These are phyloP conservation scores for Pherbina coryleti DNA, from an alignment of 2,888 invertebrate genomes.

Conservation along the genomic window DNA sequence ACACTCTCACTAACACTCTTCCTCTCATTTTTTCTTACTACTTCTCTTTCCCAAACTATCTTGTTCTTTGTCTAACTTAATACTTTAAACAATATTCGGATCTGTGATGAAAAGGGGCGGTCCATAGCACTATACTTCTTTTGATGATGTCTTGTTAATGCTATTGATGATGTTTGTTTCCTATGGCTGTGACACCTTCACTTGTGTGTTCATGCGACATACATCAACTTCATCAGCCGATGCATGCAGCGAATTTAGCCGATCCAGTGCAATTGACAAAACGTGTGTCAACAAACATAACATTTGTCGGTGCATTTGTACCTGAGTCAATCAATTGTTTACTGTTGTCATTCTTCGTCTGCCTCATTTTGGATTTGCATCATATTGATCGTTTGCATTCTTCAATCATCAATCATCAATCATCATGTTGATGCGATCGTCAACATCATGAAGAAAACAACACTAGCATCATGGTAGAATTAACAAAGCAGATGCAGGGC, in stretches of 20 bases:
- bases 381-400: neutral
- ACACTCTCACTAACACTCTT: neutral
- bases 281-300: slow-evolving; percentile 39
- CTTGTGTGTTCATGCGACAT: slow-evolving; percentile 23
- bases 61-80: neutral
- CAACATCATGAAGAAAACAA: neutral
- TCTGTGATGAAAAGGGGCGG: slow-evolving; percentile 19
- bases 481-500: too few relatives aligned
- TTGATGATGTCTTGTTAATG: too few relatives aligned
- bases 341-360: neutral
- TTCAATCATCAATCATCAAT: slow-evolving; percentile 2
- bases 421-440: neutral
- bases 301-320: slow-evolving; percentile 27
- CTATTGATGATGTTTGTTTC: neutral
- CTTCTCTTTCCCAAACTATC: neutral
- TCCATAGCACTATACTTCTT: neutral
- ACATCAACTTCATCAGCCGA: slow-evolving; percentile 18
- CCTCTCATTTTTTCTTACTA: neutral
- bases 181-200: neutral
- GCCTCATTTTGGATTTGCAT: neutral
- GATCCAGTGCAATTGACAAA: slow-evolving; percentile 25
- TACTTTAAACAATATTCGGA: neutral
- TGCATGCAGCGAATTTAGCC: neutral
- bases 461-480: slow-evolving; percentile 1
- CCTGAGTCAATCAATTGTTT: slow-evolving; percentile 31